Percentiles rank a stretch among this genome's conserved stretches.
Evolutionary conservation across 2,113 vertebrate species (phyloP).

Genomic region (Anoura caudifer): DNA sequence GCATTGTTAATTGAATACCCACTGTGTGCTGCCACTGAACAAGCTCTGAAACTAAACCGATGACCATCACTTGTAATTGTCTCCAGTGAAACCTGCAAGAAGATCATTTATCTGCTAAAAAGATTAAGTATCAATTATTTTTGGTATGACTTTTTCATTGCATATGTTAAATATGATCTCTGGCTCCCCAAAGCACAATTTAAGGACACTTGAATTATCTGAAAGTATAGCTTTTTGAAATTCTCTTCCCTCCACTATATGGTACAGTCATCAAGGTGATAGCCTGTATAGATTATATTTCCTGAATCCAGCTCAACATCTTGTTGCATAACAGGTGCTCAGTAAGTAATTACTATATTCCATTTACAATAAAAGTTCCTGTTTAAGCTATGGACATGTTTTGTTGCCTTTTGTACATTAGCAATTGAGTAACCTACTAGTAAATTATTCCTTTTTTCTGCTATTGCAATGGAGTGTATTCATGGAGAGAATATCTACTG

Average conservation of each 20-base stretch:
- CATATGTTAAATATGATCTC: slow-evolving; percentile 28
- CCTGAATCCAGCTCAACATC: not conserved
- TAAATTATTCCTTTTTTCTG: not conserved
- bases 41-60: not conserved
- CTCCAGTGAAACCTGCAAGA: not conserved
- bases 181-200: not conserved
- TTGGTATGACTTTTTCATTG: slow-evolving; percentile 13
- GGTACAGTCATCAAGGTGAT: not conserved
- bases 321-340: not conserved
- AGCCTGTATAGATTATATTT: not conserved
- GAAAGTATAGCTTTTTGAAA: not conserved
- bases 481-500: not conserved
- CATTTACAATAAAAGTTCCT: not conserved
- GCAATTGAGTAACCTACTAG: not conserved
- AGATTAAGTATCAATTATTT: slow-evolving; percentile 54
- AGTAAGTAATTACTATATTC: not conserved
- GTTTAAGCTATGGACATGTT: not conserved
- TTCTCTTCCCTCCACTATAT: not conserved
- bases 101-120: slow-evolving; percentile 37
- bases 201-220: not conserved
- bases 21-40: slow-evolving; percentile 39
- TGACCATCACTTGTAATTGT: not conserved
- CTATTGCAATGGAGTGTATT: not conserved
- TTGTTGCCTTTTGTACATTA: not conserved
- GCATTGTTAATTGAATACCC: slow-evolving; percentile 39